Percentiles rank a stretch among this genome's conserved stretches.
phyloP scores from a whole-genome alignment of 2,113 vertebrate genomes.

The Saguinus imperator region DNA sequence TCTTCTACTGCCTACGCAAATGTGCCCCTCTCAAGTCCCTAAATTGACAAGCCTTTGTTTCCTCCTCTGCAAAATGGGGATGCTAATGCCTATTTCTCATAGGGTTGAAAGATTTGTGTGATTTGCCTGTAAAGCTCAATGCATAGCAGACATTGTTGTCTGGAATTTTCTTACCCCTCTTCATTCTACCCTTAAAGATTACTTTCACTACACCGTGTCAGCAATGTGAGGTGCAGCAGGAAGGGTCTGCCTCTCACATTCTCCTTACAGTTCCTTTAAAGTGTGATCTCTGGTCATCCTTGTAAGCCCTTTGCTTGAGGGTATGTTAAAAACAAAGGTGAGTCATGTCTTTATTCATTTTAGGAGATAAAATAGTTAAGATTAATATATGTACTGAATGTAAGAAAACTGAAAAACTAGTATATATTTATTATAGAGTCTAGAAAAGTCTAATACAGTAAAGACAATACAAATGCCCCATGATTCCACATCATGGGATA shows the following conservation, averaged over 20 bases:
- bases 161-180: background rate
- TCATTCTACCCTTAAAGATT: background rate
- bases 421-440: background rate
- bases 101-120: background rate
- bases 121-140: background rate
- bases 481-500: background rate
- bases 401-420: background rate
- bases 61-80: background rate
- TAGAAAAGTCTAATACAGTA: background rate
- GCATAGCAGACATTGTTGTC: background rate
- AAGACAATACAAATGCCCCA: background rate
- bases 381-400: background rate
- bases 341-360: background rate
- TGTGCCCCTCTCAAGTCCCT: background rate
- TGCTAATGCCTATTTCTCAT: background rate
- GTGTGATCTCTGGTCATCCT: background rate
- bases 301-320: background rate
- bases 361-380: background rate
- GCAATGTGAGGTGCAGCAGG: no score
- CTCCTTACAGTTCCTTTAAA: background rate
- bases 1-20: background rate
- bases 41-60: background rate
- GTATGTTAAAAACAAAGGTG: background rate
- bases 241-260: background rate
- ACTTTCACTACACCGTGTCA: background rate